Conservation (phyloP, 2,888 invertebrate genomes). For the Bombylius discolor region DNA sequence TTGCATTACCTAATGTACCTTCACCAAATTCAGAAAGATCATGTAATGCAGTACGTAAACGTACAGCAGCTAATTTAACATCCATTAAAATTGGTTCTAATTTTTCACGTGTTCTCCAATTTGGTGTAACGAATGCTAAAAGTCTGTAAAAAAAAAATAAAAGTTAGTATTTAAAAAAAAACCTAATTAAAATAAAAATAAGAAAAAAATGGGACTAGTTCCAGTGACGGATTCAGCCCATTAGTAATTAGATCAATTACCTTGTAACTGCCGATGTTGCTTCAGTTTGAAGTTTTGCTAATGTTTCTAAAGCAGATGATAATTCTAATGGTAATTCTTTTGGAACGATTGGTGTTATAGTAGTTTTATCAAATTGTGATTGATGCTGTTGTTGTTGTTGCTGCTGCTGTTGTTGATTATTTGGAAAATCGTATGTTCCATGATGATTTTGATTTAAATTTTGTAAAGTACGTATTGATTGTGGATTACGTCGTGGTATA, state of each 20-base stretch:
- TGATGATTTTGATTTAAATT: slow-evolving; percentile 21
- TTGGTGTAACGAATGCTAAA: slow-evolving; percentile 62
- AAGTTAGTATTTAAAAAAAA: background rate
- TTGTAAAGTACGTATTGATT: slow-evolving; percentile 22
- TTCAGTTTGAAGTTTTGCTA: slow-evolving; percentile 63
- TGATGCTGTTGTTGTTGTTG: slow-evolving; percentile 21
- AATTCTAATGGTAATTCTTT: slow-evolving; percentile 61
- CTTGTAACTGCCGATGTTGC: slow-evolving; percentile 70
- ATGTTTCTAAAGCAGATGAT: slow-evolving; percentile 59
- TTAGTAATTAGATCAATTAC: slow-evolving; percentile 15
- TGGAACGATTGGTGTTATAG: slow-evolving; percentile 13
- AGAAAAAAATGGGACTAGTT: background rate
- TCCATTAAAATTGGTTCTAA: slow-evolving; percentile 69
- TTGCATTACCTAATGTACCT: slow-evolving; percentile 76
- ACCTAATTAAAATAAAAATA: background rate
- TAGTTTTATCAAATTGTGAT: slow-evolving; percentile 23
- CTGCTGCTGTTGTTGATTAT: slow-evolving; percentile 33
- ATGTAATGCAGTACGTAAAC: slow-evolving; percentile 66
- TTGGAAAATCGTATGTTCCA: slow-evolving; percentile 13
- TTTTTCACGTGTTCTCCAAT: slow-evolving; percentile 70
- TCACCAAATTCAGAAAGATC: slow-evolving; percentile 82
- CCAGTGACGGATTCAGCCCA: too few relatives aligned
- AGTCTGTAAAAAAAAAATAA: slow-evolving; percentile 27
- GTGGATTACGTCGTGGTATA: slow-evolving; percentile 44
- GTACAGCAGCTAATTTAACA: slow-evolving; percentile 64